Conservation (phyloP, 2,888 invertebrate genomes). For the Sesia apiformis region DNA sequence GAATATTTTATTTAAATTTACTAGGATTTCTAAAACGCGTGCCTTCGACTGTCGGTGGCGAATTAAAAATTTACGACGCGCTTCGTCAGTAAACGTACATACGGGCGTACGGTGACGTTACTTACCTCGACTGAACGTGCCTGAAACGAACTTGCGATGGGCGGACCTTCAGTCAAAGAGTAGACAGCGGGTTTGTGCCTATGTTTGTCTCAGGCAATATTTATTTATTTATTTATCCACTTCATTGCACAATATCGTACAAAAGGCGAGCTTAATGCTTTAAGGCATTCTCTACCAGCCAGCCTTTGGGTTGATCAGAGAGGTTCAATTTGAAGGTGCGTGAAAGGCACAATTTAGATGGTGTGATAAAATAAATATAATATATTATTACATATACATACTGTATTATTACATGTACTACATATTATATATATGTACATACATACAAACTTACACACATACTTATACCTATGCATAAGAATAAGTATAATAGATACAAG, state of each 20-base stretch:
- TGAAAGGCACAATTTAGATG: no score
- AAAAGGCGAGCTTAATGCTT: no score
- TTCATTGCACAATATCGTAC: no score
- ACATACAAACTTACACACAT: not conserved
- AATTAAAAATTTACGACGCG: slow-evolving; percentile 58
- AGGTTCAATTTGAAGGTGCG: no score
- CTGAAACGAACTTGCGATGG: not conserved
- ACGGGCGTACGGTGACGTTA: slow-evolving; percentile 4
- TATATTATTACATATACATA: no score
- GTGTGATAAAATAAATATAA: no score
- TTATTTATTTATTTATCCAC: not conserved
- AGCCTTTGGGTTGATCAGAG: no score
- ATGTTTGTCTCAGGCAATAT: not conserved
- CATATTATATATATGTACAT: not conserved
- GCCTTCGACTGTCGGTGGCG: slow-evolving; percentile 31
- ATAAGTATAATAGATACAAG: not conserved
- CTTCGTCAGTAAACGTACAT: slow-evolving; percentile 3
- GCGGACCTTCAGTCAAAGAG: not conserved
- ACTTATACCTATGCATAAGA: not conserved
- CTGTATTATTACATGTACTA: not conserved
- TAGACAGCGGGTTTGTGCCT: not conserved
- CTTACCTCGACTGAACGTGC: not conserved
- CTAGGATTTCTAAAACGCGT: not conserved
- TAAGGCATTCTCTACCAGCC: no score
- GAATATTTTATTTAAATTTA: not conserved